These are phyloP conservation scores for Oxytorus armatus DNA, from an alignment of 2,888 invertebrate species.

Conservation along the genomic window DNA sequence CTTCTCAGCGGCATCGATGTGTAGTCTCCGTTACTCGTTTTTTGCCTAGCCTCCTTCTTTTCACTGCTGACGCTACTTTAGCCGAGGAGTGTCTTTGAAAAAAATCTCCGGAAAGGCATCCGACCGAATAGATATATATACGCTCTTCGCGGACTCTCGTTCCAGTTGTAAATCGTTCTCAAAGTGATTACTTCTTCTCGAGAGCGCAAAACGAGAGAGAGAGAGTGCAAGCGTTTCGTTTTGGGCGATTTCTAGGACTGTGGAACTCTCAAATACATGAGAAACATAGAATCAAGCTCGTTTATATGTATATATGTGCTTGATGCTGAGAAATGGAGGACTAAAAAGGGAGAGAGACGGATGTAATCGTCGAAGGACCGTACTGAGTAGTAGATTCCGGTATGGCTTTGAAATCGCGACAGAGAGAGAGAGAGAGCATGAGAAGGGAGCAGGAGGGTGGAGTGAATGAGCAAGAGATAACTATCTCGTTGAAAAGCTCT, in stretches of 20 bases:
- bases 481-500: constrained; percentile 56
- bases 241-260: constrained; percentile 3
- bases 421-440: constrained; percentile 23
- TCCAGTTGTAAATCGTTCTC: constrained; percentile 15
- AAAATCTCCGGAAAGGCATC: no score
- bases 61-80: no score
- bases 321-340: constrained; percentile 18
- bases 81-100: no score
- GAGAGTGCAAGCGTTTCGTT: constrained; percentile 23
- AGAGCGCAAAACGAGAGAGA: constrained; percentile 15
- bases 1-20: no score
- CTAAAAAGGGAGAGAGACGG: constrained; percentile 2
- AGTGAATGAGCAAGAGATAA: constrained; percentile 52
- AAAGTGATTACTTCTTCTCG: constrained; percentile 53
- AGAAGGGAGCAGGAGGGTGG: no score
- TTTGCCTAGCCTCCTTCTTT: no score
- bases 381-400: constrained; percentile 37
- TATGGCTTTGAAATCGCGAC: constrained; percentile 48
- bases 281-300: no score
- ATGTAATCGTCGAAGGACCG: constrained; percentile 43
- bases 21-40: no score
- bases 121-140: constrained; percentile 13
- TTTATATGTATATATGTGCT: constrained; percentile 23
- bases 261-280: constrained; percentile 35
- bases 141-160: constrained; percentile 16